phyloP scores from a whole-genome alignment of 2,888 invertebrate species.

The Trissoscelio sp. region DNA sequence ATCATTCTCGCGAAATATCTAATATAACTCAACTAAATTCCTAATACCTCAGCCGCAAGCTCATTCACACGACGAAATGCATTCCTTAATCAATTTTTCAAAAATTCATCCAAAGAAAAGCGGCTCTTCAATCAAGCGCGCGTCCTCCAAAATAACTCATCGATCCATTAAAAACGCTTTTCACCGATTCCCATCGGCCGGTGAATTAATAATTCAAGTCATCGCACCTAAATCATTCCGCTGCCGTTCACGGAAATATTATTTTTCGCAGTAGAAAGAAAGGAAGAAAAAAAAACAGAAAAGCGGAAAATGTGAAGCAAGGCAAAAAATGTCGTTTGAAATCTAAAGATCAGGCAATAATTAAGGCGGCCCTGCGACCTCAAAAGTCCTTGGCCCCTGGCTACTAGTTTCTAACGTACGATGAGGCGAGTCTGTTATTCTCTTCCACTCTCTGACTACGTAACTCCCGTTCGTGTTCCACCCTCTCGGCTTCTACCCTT shows the following conservation, averaged over 20 bases:
- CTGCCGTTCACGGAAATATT: neutral
- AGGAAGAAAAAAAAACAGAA: neutral
- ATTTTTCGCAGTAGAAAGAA: neutral
- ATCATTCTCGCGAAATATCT: too few relatives aligned
- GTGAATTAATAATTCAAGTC: conserved; percentile 27
- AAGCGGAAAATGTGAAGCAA: neutral
- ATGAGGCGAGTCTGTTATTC: conserved; percentile 79
- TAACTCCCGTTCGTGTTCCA: conserved; percentile 72
- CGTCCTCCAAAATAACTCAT: conserved; percentile 43
- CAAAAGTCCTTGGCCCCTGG: conserved; percentile 80
- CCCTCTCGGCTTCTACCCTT: conserved; percentile 73
- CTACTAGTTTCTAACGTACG: conserved; percentile 75
- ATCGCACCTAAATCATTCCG: conserved; percentile 24
- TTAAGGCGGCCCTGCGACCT: conserved; percentile 79
- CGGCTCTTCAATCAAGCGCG: conserved; percentile 21
- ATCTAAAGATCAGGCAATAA: too few relatives aligned
- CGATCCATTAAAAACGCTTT: conserved; percentile 35
- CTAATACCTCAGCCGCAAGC: neutral
- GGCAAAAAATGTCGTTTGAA: too few relatives aligned
- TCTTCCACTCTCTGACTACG: conserved; percentile 79
- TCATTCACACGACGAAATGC: conserved; percentile 15
- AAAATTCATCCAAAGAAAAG: conserved; percentile 22
- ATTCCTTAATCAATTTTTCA: conserved; percentile 33
- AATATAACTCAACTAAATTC: neutral
- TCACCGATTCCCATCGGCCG: neutral